phyloP scores from a whole-genome alignment of 2,888 invertebrate genomes.

The Polydrusus cervinus region DNA sequence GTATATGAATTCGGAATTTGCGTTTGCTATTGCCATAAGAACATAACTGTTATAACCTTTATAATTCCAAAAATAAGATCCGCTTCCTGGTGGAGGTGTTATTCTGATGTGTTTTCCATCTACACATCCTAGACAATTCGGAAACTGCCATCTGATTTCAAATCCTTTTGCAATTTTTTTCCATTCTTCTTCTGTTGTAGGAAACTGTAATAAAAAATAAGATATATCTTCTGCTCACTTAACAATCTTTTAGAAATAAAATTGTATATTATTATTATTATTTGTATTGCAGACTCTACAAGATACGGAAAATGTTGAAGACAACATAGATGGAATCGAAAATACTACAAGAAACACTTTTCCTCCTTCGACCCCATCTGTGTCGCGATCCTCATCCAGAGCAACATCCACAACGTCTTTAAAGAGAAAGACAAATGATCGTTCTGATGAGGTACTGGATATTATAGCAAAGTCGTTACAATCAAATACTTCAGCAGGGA shows the following conservation, averaged over 20 bases:
- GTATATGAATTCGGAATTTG: slow-evolving; percentile 30
- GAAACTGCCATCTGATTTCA: slow-evolving; percentile 28
- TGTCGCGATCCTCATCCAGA: slow-evolving; percentile 15
- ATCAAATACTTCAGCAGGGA: slow-evolving; percentile 8
- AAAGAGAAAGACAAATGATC: slow-evolving; percentile 14
- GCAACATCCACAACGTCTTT: background rate
- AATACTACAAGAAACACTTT: background rate
- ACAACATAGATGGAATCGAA: slow-evolving; percentile 2
- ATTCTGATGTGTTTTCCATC: slow-evolving; percentile 23
- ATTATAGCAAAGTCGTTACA: slow-evolving; percentile 22
- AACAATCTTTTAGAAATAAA: slow-evolving; percentile 6
- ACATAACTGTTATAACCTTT: slow-evolving; percentile 27
- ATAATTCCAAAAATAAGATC: slow-evolving; percentile 27
- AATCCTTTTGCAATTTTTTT: slow-evolving; percentile 23
- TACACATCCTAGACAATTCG: slow-evolving; percentile 23
- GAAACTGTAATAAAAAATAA: too few species aligned
- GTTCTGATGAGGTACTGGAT: slow-evolving; percentile 19
- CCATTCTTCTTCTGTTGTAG: slow-evolving; percentile 20
- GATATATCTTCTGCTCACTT: background rate
- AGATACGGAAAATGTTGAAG: slow-evolving; percentile 1
- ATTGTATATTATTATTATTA: background rate
- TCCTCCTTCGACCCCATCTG: slow-evolving; percentile 14
- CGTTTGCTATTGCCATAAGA: slow-evolving; percentile 25
- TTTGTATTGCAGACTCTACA: slow-evolving; percentile 1
- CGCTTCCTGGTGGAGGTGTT: slow-evolving; percentile 16